phyloP scores from a whole-genome alignment of 2,888 invertebrate species.

The Cephus nigrinus region DNA sequence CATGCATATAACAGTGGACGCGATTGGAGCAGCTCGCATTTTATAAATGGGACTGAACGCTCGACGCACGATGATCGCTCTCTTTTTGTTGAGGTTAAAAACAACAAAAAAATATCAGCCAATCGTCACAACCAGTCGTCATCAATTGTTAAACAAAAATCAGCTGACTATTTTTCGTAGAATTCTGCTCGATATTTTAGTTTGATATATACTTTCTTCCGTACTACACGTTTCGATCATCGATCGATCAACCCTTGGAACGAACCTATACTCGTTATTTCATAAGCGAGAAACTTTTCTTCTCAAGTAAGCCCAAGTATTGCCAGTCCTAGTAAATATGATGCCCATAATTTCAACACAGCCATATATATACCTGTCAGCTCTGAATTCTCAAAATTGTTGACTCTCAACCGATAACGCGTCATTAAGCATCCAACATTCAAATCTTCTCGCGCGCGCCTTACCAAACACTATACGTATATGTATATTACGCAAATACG shows the following conservation, averaged over 20 bases:
- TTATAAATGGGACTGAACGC: conserved; percentile 27
- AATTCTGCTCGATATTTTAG: background rate
- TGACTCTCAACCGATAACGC: background rate
- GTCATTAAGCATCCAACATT: background rate
- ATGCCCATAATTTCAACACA: background rate
- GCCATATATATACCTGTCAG: background rate
- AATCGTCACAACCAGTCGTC: background rate
- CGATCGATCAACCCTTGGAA: background rate
- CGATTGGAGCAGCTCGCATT: conserved; percentile 40
- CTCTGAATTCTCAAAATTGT: background rate
- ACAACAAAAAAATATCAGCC: background rate
- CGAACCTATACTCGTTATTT: background rate
- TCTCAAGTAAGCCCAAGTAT: background rate
- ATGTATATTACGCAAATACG: background rate
- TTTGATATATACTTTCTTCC: background rate
- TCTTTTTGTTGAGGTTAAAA: background rate
- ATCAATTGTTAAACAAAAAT: background rate
- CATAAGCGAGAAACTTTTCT: background rate
- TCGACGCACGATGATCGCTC: conserved; percentile 9
- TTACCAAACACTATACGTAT: background rate
- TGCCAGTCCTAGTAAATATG: background rate
- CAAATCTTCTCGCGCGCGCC: background rate
- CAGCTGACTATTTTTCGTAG: background rate
- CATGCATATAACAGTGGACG: conserved; percentile 49
- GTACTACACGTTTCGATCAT: background rate